These are phyloP conservation scores for Agrochola lychnidis DNA, from an alignment of 2,888 invertebrate genomes.

Conservation along the genomic window DNA sequence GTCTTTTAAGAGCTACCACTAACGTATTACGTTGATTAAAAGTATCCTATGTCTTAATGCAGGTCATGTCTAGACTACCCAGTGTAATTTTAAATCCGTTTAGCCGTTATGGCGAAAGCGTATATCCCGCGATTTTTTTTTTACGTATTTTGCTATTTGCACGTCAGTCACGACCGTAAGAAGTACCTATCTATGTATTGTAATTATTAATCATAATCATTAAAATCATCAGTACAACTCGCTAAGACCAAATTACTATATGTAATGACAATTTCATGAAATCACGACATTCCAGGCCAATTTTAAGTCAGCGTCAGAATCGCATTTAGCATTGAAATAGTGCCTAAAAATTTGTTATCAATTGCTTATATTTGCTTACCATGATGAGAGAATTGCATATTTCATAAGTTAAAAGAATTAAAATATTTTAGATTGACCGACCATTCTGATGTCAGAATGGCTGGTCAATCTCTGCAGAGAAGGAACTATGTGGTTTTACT, in stretches of 20 bases:
- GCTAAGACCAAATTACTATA: not conserved
- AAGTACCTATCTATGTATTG: not conserved
- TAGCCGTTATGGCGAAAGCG: not conserved
- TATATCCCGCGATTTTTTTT: not conserved
- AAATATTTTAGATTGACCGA: too few relatives aligned
- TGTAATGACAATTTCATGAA: not conserved
- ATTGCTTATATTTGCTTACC: too few relatives aligned
- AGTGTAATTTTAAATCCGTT: not conserved
- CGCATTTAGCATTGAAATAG: too few relatives aligned
- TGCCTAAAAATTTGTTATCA: too few relatives aligned
- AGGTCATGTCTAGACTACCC: not conserved
- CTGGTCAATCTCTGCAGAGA: too few relatives aligned
- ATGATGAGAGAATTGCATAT: too few relatives aligned
- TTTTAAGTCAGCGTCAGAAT: too few relatives aligned
- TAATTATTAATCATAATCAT: not conserved
- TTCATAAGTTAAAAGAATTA: too few relatives aligned
- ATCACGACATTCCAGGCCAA: not conserved
- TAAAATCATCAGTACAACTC: not conserved
- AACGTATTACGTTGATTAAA: not conserved
- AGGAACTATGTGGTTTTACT: too few relatives aligned
- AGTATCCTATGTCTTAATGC: not conserved
- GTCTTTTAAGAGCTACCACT: not conserved
- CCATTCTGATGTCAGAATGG: too few relatives aligned
- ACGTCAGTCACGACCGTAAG: not conserved
- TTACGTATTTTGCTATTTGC: not conserved